Evolutionary conservation across 2,797 vertebrate species (phyloP).

Genomic region (Pipistrellus kuhlii): DNA sequence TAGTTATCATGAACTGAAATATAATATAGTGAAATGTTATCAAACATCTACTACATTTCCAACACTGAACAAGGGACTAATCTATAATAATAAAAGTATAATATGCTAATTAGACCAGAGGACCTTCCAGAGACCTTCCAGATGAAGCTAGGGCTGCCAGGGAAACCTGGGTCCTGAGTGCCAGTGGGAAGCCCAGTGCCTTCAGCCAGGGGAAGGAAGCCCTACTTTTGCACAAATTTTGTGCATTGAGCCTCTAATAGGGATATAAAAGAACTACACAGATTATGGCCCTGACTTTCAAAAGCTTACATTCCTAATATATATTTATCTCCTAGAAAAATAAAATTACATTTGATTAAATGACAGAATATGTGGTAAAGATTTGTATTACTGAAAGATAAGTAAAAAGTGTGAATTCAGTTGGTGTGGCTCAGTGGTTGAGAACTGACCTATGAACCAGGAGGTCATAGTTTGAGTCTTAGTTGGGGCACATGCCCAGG

Average conservation of each 20-base stretch:
- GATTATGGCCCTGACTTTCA: background rate
- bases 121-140: too few relatives aligned
- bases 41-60: background rate
- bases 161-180: too few relatives aligned
- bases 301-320: background rate
- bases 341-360: constrained; percentile 1
- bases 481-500: too few relatives aligned
- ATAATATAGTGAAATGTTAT: constrained; percentile 7
- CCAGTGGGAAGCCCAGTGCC: too few relatives aligned
- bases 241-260: background rate
- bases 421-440: too few relatives aligned
- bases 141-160: too few relatives aligned
- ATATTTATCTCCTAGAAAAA: background rate
- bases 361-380: background rate
- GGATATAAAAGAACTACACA: background rate
- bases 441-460: too few relatives aligned
- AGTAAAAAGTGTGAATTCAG: background rate
- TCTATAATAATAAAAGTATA: too few relatives aligned
- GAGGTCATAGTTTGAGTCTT: too few relatives aligned
- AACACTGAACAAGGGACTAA: background rate
- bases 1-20: background rate
- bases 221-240: too few relatives aligned
- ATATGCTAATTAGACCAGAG: too few relatives aligned
- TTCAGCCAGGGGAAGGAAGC: too few relatives aligned
- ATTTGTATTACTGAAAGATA: background rate